Evolutionary conservation across 2,888 invertebrate genomes (phyloP).

Genomic region (Andrena fulva): DNA sequence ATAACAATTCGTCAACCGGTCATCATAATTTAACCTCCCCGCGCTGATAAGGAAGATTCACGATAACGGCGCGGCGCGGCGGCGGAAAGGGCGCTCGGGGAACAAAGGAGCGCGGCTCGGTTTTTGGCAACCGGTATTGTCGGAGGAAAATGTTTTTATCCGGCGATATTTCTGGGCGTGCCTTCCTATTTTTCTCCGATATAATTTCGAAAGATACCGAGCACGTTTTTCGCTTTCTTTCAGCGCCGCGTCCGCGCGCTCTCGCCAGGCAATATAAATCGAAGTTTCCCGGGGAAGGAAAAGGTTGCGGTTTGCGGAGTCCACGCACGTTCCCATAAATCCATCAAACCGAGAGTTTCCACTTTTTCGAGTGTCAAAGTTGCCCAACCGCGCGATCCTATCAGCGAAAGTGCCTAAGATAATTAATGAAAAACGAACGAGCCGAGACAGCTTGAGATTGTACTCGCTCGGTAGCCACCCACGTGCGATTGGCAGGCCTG

Average conservation of each 20-base stretch:
- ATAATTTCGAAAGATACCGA: constrained; percentile 7
- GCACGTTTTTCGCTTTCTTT: not conserved
- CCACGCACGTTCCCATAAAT: constrained; percentile 36
- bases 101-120: constrained; percentile 1
- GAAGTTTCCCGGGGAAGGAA: not conserved
- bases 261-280: constrained; percentile 11
- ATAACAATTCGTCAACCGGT: constrained; percentile 58
- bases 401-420: constrained; percentile 54
- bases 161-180: not conserved
- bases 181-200: not conserved
- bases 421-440: constrained; percentile 65
- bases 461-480: constrained; percentile 47
- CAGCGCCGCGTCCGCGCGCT: not conserved
- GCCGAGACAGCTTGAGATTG: constrained; percentile 44
- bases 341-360: constrained; percentile 38
- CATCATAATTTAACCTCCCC: constrained; percentile 44
- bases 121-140: not conserved
- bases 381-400: constrained; percentile 34
- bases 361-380: constrained; percentile 42
- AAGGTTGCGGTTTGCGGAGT: constrained; percentile 14
- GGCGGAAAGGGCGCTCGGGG: not conserved
- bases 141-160: not conserved
- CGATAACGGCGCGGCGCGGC: constrained; percentile 11
- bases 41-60: constrained; percentile 41
- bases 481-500: constrained; percentile 35